Evolutionary conservation across 2,113 vertebrate genomes (phyloP).

Genomic region (Sylvicapra grimmia): DNA sequence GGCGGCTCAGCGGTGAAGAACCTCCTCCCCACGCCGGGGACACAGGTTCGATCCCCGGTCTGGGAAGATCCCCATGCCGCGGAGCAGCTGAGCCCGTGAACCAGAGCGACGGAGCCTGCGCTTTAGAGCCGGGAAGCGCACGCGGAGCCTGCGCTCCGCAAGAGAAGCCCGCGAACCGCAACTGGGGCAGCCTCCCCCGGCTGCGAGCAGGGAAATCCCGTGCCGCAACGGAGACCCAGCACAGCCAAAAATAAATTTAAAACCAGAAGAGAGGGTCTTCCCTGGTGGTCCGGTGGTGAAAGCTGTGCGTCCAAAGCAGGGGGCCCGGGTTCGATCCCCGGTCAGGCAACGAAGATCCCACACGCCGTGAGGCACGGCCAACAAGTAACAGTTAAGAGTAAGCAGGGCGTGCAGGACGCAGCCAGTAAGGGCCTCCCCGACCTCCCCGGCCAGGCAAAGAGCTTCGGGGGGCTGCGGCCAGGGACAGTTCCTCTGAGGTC

Average conservation of each 20-base stretch:
- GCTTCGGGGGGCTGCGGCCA: not conserved
- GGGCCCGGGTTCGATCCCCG: not conserved
- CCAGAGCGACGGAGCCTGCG: not conserved
- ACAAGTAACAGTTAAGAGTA: too few species aligned
- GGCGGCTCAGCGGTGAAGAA: not conserved
- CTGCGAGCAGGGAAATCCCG: not conserved
- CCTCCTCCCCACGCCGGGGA: not conserved
- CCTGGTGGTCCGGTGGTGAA: not conserved
- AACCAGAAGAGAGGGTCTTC: not conserved
- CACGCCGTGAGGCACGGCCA: not conserved
- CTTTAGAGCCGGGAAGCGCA: not conserved
- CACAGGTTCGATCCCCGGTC: not conserved
- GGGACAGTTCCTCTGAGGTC: not conserved
- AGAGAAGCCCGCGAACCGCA: not conserved
- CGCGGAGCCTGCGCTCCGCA: not conserved
- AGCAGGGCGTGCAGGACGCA: rapidly evolving
- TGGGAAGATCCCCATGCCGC: not conserved
- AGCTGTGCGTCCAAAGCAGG: not conserved
- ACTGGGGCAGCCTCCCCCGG: not conserved
- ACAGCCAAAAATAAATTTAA: not conserved
- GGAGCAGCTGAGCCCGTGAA: not conserved
- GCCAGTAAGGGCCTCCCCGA: rapidly evolving
- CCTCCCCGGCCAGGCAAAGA: not conserved
- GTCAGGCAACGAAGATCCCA: not conserved
- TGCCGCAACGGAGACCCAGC: not conserved